phyloP scores from a whole-genome alignment of 35 echinoderm and acorn worm species.

The Apostichopus japonicus region DNA sequence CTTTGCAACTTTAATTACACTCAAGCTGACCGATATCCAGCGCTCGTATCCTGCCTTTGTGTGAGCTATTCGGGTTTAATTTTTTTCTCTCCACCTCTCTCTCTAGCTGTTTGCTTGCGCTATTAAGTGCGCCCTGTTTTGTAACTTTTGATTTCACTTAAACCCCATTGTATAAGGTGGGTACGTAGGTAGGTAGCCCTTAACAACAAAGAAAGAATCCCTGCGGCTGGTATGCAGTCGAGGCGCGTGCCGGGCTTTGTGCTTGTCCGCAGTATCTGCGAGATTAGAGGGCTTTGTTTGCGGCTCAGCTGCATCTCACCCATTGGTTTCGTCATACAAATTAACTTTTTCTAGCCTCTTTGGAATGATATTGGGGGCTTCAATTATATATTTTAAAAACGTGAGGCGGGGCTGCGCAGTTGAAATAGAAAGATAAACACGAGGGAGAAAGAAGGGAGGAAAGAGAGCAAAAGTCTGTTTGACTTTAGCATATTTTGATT shows the following conservation, averaged over 20 bases:
- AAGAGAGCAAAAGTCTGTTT: too few species aligned
- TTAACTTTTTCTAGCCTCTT: background rate
- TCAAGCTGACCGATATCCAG: background rate
- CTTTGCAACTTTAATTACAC: slow-evolving; percentile 22
- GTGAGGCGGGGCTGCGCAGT: too few species aligned
- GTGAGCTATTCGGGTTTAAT: background rate
- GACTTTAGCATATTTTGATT: too few species aligned
- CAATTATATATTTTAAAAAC: too few species aligned
- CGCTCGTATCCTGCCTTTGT: background rate
- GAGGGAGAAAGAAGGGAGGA: too few species aligned
- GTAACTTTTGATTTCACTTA: slow-evolving; percentile 33
- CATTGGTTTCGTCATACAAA: slow-evolving; percentile 29
- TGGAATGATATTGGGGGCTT: too few species aligned
- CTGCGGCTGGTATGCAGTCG: background rate
- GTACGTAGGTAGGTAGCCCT: background rate
- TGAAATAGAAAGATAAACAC: too few species aligned
- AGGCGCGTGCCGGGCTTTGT: slow-evolving; percentile 32
- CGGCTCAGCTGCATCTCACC: background rate
- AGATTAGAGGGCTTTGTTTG: slow-evolving; percentile 23
- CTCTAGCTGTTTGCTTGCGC: background rate
- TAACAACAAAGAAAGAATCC: slow-evolving; percentile 21
- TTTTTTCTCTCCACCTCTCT: background rate
- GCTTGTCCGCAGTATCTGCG: background rate
- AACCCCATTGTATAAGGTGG: background rate
- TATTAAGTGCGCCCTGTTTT: slow-evolving; percentile 11